These are phyloP conservation scores for Chirona hameri DNA, from an alignment of 2,888 invertebrate genomes.

Conservation along the genomic window DNA sequence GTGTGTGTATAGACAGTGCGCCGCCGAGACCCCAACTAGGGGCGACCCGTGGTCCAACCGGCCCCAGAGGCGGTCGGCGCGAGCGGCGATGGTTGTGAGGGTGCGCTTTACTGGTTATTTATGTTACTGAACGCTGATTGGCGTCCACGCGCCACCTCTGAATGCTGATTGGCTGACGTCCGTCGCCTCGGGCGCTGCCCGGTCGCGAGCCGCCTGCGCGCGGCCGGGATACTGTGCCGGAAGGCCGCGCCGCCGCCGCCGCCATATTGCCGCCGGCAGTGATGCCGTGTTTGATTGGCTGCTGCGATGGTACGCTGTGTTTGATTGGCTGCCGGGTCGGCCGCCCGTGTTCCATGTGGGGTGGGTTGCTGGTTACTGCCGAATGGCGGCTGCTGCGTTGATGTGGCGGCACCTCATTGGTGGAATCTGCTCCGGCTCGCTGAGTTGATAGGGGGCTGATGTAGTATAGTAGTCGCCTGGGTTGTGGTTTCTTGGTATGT, in stretches of 20 bases:
- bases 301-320: neutral
- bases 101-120: neutral
- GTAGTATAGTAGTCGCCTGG: slow-evolving; percentile 22
- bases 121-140: neutral
- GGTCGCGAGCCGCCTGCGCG: neutral
- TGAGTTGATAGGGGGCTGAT: neutral
- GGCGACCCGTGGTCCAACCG: neutral
- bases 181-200: neutral
- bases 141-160: too few relatives aligned
- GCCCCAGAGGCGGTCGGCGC: neutral
- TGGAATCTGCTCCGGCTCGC: neutral
- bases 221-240: neutral
- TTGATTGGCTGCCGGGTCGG: neutral
- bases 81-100: neutral
- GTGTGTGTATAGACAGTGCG: neutral
- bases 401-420: neutral
- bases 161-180: too few relatives aligned
- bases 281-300: neutral
- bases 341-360: neutral
- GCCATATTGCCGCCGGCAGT: neutral
- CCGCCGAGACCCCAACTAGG: neutral
- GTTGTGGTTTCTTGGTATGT: neutral
- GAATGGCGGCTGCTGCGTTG: too few relatives aligned
- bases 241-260: neutral
- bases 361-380: neutral